Base-by-base conservation (phyloP, 2,888 invertebrate species). In the Drosophila nr. medialis region DNA sequence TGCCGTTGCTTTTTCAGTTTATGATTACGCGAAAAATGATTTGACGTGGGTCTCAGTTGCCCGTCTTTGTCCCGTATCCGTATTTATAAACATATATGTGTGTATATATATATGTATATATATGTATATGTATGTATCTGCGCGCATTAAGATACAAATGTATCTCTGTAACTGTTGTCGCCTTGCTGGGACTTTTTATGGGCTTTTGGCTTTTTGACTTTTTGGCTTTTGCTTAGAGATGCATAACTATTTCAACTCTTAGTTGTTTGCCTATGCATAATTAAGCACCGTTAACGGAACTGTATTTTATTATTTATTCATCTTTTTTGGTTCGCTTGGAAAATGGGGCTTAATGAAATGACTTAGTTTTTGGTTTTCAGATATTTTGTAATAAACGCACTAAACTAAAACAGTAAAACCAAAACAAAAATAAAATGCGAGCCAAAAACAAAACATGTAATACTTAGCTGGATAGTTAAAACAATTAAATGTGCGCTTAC, bases 281-380 rank as follows among this genome's bases (percentile, higher is more conserved):
- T 87, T 87, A 87, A 86, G 78, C 82, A 81, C 89, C 84, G 86
- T 87, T 87, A 87, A 89, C 86, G 86, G 89, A 87, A 87, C 85
- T 85, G 75, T 59, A 48, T 80, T 72, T 48, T 36, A 30, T 38
- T 75, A 75, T 71, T 72, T 75, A 74, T 75, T 78, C 65, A 78
- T 75, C 60, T 75, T 65, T 71, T 53, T 40, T 38, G 51, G 54
- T 10, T 6, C 13, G 29, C 40, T 66, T 45, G 42, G 61, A 77
- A 77, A 77, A 77, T 74, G 64, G 56, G 45, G 66, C 70, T 67
- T 77, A 77, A 78, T 78, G 75, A 78, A 78, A 78, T 78, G 75
- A 60, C 59, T 78, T 77, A 63, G 77, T 71, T 77, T 64, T 64
- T 42, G 61, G 54, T 66, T 69, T 70, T 62, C 13, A 45, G 11